Evolutionary conservation across 2,888 invertebrate genomes (phyloP).

Genomic region (Carabus problematicus): DNA sequence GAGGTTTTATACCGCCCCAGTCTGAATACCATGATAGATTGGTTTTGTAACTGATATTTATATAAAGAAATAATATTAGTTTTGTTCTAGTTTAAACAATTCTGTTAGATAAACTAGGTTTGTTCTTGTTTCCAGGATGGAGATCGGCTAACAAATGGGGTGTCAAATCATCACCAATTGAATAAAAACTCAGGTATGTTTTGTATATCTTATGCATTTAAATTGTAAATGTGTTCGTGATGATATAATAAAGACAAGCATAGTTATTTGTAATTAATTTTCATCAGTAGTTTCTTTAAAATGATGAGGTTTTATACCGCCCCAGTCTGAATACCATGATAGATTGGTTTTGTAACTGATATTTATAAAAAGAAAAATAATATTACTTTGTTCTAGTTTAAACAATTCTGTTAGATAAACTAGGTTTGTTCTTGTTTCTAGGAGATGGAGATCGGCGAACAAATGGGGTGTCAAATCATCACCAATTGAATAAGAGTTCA

Average conservation of each 20-base stretch:
- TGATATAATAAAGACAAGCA: slow-evolving; percentile 12
- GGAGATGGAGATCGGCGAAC: not conserved
- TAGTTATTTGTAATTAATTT: not conserved
- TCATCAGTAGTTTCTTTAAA: not conserved
- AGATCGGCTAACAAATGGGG: not conserved
- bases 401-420: not conserved
- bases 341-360: slow-evolving; percentile 7
- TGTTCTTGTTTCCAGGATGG: not conserved
- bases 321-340: slow-evolving; percentile 11
- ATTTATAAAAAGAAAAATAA: not conserved
- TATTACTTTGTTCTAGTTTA: not conserved
- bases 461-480: not conserved
- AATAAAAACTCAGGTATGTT: not conserved
- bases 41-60: not conserved
- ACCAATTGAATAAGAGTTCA: not conserved
- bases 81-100: not conserved
- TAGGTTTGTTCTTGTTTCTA: not conserved
- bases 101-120: not conserved
- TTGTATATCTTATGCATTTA: not conserved
- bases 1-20: slow-evolving; percentile 11
- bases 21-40: slow-evolving; percentile 10
- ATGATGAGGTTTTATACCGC: slow-evolving; percentile 11
- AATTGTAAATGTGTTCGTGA: not conserved
- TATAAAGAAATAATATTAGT: not conserved
- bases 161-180: not conserved